Conservation (phyloP, 2,113 vertebrate species). For the Geothlypis trichas region DNA sequence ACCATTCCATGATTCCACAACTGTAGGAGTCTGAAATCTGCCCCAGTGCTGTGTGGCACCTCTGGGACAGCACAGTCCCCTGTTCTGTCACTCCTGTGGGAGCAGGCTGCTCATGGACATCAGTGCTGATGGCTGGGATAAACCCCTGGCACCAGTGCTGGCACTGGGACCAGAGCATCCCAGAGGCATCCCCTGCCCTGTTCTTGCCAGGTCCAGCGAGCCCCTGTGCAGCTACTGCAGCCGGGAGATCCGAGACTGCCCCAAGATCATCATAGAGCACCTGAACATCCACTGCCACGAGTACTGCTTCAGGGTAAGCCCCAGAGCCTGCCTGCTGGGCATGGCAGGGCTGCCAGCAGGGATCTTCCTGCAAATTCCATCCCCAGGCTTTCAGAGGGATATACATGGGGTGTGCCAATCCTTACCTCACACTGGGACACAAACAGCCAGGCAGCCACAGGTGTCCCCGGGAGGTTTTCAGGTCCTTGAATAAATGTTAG, state of each 20-base stretch:
- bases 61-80: background rate
- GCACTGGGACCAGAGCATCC: background rate
- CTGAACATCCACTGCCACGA: constrained; percentile 88
- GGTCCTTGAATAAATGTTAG: background rate
- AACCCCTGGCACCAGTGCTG: background rate
- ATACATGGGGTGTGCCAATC: rapidly evolving
- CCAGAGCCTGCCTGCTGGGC: background rate
- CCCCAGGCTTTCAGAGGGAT: background rate
- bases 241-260: constrained; percentile 79
- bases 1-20: background rate
- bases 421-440: rapidly evolving
- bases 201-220: background rate
- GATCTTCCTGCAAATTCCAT: background rate
- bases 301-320: constrained; percentile 83
- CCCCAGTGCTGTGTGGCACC: background rate
- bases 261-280: constrained; percentile 88
- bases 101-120: background rate
- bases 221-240: constrained; percentile 85
- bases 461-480: background rate
- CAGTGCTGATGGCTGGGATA: background rate
- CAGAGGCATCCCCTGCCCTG: background rate
- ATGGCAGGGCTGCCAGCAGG: background rate
- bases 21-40: background rate
- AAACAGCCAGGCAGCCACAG: background rate
- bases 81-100: background rate